phyloP scores from a whole-genome alignment of 2,113 vertebrate genomes.

The Polypterus bichir region DNA sequence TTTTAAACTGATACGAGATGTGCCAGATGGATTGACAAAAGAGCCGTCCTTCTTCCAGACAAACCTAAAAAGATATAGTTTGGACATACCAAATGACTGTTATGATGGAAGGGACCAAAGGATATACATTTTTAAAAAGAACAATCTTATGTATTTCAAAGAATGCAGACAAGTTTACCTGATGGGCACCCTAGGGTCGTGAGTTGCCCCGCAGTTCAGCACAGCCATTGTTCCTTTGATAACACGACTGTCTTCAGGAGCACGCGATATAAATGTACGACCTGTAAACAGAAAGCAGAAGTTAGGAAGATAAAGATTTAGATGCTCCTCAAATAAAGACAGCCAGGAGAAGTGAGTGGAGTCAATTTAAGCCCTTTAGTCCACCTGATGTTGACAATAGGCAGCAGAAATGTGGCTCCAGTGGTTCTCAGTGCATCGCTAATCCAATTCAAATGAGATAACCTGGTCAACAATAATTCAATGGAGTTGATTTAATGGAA shows the following conservation, averaged over 20 bases:
- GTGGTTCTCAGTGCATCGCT: too few species aligned
- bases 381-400: too few species aligned
- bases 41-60: slow-evolving; percentile 70
- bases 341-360: too few species aligned
- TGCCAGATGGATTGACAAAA: slow-evolving; percentile 50
- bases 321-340: too few species aligned
- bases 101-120: not conserved
- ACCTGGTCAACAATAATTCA: too few species aligned
- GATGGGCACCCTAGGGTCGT: slow-evolving; percentile 71
- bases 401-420: too few species aligned
- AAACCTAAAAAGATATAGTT: slow-evolving; percentile 47
- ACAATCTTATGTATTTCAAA: too few species aligned
- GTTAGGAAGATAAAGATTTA: not conserved
- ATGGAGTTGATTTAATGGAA: too few species aligned
- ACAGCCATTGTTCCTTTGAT: slow-evolving; percentile 86
- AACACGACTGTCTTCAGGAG: slow-evolving; percentile 72
- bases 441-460: too few species aligned
- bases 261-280: slow-evolving; percentile 65
- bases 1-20: slow-evolving; percentile 63
- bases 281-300: slow-evolving; percentile 45
- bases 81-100: not conserved
- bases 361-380: too few species aligned
- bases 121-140: too few species aligned
- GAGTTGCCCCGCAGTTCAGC: slow-evolving; percentile 65
- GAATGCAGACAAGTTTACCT: slow-evolving; percentile 40